These are phyloP conservation scores for Turritopsis rubra DNA, from an alignment of 30 jellyfish, hydroid and myxozoan species.

Conservation along the genomic window DNA sequence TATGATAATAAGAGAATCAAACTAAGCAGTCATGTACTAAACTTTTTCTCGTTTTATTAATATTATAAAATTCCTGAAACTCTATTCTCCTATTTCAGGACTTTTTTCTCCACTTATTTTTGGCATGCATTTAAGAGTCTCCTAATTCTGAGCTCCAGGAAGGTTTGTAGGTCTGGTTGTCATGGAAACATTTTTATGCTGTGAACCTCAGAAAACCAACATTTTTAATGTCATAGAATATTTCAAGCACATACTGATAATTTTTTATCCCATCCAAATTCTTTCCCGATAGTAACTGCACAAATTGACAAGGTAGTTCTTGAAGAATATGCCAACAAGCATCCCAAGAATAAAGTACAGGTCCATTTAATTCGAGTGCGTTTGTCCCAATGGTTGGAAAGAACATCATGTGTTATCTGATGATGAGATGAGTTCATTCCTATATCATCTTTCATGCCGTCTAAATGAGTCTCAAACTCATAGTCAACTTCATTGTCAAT, in stretches of 20 bases:
- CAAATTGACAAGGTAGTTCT: slow-evolving; percentile 83
- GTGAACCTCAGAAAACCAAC: no score
- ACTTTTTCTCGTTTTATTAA: no score
- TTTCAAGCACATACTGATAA: slow-evolving; percentile 36
- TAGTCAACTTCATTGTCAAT: neutral
- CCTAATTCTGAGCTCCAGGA: no score
- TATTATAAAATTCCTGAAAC: no score
- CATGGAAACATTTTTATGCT: no score
- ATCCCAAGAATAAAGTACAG: slow-evolving; percentile 58
- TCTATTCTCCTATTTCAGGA: no score
- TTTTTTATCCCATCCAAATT: slow-evolving; percentile 92
- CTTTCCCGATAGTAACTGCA: slow-evolving; percentile 57
- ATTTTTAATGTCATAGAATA: no score
- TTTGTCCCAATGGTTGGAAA: slow-evolving; percentile 56
- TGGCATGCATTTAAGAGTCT: no score
- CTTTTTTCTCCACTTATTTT: no score
- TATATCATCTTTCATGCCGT: neutral
- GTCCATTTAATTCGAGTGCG: slow-evolving; percentile 77
- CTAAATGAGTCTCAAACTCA: neutral
- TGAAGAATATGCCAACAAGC: slow-evolving; percentile 74
- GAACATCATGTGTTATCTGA: neutral
- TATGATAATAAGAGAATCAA: no score
- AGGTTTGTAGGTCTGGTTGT: no score
- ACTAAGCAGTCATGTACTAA: no score
- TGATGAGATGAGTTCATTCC: neutral